Base-by-base conservation (phyloP, 92 coral and sea anemone genomes). In the Zoanthus solanderi region DNA sequence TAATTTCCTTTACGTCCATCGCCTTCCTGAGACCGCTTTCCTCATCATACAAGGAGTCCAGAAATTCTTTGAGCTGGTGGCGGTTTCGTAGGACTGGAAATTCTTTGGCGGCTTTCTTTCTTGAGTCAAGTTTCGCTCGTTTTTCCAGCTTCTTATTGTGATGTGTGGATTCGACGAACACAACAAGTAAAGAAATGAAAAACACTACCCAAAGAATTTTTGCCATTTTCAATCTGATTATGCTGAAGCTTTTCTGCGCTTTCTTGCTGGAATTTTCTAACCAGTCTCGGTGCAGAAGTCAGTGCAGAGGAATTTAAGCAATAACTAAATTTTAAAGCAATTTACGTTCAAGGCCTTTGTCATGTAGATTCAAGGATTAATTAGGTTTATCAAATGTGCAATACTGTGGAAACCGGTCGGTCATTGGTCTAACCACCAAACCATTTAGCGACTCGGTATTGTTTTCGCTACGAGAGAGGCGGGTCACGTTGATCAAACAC, bases 281-380 rank as follows among this genome's bases (percentile, higher is more conserved):
- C 29, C 10, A 8, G 5, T 7, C 9, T 74, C 37, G 28, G 8
- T 13, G 75, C 16, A 60, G 2, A 0, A 65, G 28, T 46, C 2
- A 13, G 47, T 14, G 47, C 47, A 23, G 66, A 47, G 44, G 60
- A 81, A 47, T 66, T 81, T 30, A 81, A 47, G 14, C 18, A 23
- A 30, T 28, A 23, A 66, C 60, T 81, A 44, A 65, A 50, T 58
- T 46, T 53, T 32, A 8, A 53, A 47, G 74, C 17, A 66, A 47
- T 47, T 44, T 9, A 66, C 66, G 58, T 81, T 23, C 63, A 34
- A 2, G n/a, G 56, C 12, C 76, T 81, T 81, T 81, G 16, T 81
- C 60, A 81, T 81, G 85, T 42, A 81, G 47, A 81, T 81, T 46
- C 16, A 30, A 46, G 46, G 75, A 65, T 48, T 81, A 81, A 81